phyloP scores from a whole-genome alignment of 2,113 vertebrate genomes.

The Syngnathus scovelli region DNA sequence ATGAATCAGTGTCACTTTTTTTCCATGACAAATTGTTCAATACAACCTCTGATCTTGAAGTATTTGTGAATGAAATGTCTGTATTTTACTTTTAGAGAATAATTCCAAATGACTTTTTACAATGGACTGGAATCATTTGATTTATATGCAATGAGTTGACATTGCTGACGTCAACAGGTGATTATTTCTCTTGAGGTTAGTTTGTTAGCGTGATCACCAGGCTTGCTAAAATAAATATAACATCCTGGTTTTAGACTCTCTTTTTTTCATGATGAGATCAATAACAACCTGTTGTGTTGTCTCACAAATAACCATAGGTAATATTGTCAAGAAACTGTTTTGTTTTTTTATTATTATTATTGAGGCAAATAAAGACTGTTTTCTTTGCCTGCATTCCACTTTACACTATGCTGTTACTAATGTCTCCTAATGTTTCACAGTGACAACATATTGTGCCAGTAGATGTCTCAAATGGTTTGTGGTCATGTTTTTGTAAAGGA shows the following conservation, averaged over 20 bases:
- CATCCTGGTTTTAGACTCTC: background rate
- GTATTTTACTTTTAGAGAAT: background rate
- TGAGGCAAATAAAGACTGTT: background rate
- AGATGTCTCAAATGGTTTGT: background rate
- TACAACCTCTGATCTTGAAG: background rate
- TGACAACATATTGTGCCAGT: slow-evolving; percentile 11
- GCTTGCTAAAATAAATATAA: background rate
- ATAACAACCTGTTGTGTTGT: background rate
- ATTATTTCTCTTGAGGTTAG: slow-evolving; percentile 7
- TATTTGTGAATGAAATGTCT: background rate
- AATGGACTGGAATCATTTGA: background rate
- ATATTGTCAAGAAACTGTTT: background rate
- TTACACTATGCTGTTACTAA: background rate
- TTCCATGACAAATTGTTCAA: background rate
- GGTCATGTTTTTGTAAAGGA: slow-evolving; percentile 22
- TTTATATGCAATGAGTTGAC: background rate
- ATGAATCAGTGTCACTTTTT: background rate
- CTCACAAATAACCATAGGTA: background rate
- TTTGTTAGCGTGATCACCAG: slow-evolving; percentile 1
- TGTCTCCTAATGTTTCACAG: slow-evolving; percentile 9
- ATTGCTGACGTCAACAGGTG: slow-evolving; percentile 9
- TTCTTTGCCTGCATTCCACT: background rate
- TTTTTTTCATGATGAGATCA: background rate
- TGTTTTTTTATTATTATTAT: background rate
- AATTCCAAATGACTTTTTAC: background rate